Evolutionary conservation across 2,113 vertebrate genomes (phyloP), one percentile per base, ranked within the genome.

Genomic region (Siniperca knerii): DNA sequence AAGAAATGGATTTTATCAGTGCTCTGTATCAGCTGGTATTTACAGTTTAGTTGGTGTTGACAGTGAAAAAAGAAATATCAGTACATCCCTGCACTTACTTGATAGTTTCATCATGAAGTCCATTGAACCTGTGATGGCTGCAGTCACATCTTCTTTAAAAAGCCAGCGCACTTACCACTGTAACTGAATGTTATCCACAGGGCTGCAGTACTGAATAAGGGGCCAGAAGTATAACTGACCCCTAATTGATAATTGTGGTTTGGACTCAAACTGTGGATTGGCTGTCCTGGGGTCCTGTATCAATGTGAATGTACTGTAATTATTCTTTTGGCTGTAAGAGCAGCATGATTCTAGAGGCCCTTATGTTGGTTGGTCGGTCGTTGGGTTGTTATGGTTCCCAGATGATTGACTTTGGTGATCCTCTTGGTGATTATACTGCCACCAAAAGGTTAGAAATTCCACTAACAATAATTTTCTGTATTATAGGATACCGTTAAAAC

Each of bases 81-180:
- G 62, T 0, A 23, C 42, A 74, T 73, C 55, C 8, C 40, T 65
- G 25, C 50, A 25, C 44, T 35, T 35, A 52, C 13, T 77, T 76
- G 29, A 82, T 48, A 2, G 78, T 67, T 87, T 86, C 71, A 83
- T 86, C 84, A 86, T 64, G 42, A 75, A 46, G 70, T 12, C n/a
- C 70, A 75, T 25, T 61, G 84, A 29, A 89, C 15, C 68, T 79
- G 79, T 60, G 64, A 80, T 52, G 57, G 57, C 57, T 71, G 42
- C 35, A 70, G 64, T 1, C 29, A 81, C 29, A 46, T 58, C 60
- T 29, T 44, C n/a, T 44, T 48, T 68, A 48, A 73, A 68, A 65
- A 75, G 29, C 13, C 72, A 42, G 42, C 1, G 7, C 35, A n/a
- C 2, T 62, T 13, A 8, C 9, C 3, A 16, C 25, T n/a, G 25